Conservation (phyloP, 2,797 vertebrate species). For the Cottoperca gobio region DNA sequence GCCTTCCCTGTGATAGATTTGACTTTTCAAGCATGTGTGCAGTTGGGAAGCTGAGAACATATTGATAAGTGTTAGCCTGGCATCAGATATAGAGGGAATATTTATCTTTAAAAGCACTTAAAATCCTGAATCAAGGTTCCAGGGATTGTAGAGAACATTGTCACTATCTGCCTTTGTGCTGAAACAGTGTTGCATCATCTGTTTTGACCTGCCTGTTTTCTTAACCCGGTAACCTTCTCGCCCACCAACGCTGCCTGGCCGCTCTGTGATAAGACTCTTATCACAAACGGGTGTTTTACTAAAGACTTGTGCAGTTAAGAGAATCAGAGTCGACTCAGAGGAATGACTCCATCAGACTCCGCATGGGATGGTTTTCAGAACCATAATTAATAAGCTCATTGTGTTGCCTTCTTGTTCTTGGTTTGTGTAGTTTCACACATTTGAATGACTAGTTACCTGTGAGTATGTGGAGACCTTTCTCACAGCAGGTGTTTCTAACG, state of each 20-base stretch:
- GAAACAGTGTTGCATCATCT: not conserved
- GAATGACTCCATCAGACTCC: no score
- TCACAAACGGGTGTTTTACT: no score
- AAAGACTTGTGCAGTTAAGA: no score
- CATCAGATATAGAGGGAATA: not conserved
- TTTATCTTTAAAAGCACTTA: not conserved
- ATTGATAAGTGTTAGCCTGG: not conserved
- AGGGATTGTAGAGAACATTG: not conserved
- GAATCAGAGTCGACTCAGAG: no score
- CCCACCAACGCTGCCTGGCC: not conserved
- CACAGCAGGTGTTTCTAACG: no score
- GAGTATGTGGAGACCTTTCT: no score
- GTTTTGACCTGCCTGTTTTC: not conserved
- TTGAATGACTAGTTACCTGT: no score
- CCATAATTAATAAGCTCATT: no score
- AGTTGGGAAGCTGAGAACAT: not conserved
- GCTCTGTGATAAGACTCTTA: slow-evolving; percentile 37
- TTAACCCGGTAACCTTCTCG: not conserved
- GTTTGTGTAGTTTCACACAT: no score
- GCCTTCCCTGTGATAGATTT: slow-evolving; percentile 13
- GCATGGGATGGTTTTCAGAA: no score
- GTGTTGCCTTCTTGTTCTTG: no score
- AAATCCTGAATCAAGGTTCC: not conserved
- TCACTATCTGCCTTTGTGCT: not conserved
- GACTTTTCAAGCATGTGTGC: slow-evolving; percentile 4